Evolutionary conservation across 2,797 vertebrate species (phyloP).

Genomic region (Falco columbarius): DNA sequence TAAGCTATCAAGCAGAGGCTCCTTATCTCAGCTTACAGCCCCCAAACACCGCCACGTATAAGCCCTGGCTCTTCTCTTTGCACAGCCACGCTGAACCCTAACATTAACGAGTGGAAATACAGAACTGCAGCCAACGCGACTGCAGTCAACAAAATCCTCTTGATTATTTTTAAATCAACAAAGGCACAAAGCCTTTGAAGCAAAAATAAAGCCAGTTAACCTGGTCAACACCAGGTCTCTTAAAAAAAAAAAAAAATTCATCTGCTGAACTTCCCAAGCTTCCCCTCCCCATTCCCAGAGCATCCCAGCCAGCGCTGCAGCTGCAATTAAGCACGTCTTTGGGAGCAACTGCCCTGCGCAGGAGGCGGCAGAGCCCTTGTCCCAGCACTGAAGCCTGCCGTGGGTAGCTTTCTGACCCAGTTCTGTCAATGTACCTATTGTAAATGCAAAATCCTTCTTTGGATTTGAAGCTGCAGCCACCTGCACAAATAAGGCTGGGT

Average conservation of each 20-base stretch:
- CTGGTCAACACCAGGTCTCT: neutral
- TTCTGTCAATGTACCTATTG: slow-evolving; percentile 79
- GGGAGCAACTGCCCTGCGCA: neutral
- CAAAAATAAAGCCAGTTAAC: neutral
- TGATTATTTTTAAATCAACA: neutral
- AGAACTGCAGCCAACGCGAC: accelerated
- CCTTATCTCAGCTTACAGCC: neutral
- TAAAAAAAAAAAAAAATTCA: neutral
- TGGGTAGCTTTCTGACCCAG: slow-evolving; percentile 41
- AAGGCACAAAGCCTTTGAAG: neutral
- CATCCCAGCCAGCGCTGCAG: neutral
- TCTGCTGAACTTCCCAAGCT: neutral
- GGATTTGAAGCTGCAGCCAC: slow-evolving; percentile 77
- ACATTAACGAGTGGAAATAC: neutral
- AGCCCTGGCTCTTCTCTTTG: neutral
- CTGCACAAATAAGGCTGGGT: slow-evolving; percentile 82
- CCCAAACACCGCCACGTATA: accelerated
- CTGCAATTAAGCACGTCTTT: neutral
- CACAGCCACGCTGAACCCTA: neutral
- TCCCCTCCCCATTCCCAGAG: neutral
- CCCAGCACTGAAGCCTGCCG: neutral
- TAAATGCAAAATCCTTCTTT: slow-evolving; percentile 71
- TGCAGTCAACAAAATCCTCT: neutral
- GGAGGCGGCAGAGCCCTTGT: neutral
- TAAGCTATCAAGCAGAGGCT: neutral